Conservation (phyloP, 2,113 vertebrate species). For the Lathamus discolor region DNA sequence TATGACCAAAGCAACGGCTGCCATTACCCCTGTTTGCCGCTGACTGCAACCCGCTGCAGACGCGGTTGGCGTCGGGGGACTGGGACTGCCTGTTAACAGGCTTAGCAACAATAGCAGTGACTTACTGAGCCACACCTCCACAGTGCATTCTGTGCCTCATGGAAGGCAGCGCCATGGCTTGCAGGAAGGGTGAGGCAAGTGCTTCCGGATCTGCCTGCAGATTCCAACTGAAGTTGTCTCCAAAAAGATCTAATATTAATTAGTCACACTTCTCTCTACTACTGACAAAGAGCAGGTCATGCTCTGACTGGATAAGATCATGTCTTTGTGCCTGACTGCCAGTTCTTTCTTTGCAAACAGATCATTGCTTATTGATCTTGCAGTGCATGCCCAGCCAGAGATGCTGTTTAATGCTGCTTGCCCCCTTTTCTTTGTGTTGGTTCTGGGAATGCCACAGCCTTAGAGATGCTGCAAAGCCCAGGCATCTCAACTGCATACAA, state of each 20-base stretch:
- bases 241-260: neutral
- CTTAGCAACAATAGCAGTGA: neutral
- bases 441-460: neutral
- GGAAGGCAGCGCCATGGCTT: neutral
- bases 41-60: accelerated
- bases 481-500: neutral
- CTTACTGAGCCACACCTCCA: neutral
- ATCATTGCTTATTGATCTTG: neutral
- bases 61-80: accelerated
- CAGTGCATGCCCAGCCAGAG: neutral
- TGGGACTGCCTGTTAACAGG: neutral
- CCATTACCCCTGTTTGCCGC: neutral
- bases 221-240: neutral
- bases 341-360: neutral
- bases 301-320: neutral
- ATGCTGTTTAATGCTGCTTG: neutral
- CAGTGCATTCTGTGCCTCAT: neutral
- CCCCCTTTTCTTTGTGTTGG: neutral
- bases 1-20: neutral
- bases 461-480: neutral
- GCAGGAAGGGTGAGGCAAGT: neutral
- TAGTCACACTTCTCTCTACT: neutral
- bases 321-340: neutral
- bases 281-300: neutral
- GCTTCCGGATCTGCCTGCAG: neutral